Conservation (phyloP, 2,888 invertebrate genomes). For the Galerucella calmariensis region DNA sequence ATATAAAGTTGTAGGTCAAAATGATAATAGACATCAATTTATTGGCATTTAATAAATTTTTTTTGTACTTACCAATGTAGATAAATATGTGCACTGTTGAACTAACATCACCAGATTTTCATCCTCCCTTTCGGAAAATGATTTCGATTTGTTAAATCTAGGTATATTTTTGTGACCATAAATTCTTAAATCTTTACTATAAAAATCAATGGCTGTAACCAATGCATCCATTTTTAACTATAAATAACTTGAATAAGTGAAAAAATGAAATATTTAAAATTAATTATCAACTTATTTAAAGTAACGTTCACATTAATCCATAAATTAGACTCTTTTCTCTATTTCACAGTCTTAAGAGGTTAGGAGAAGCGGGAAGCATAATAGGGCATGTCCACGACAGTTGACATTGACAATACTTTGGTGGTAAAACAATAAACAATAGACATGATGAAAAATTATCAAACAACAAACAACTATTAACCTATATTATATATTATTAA, state of each 20-base stretch:
- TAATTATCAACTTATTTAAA: too few relatives aligned
- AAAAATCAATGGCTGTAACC: constrained; percentile 71
- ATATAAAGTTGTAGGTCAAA: neutral
- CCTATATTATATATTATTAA: too few relatives aligned
- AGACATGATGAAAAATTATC: too few relatives aligned
- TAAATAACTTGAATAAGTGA: constrained; percentile 36
- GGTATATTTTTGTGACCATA: constrained; percentile 78
- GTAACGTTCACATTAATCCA: too few relatives aligned
- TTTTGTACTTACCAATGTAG: constrained; percentile 71
- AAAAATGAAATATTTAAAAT: neutral
- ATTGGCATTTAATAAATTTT: neutral
- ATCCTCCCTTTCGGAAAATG: constrained; percentile 79
- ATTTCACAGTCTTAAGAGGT: too few relatives aligned
- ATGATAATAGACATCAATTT: neutral
- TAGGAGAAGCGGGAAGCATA: too few relatives aligned
- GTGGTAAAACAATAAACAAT: too few relatives aligned
- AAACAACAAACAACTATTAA: too few relatives aligned
- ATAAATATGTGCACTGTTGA: constrained; percentile 74
- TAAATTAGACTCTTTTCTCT: too few relatives aligned
- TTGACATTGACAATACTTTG: too few relatives aligned
- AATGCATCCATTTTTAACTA: constrained; percentile 68
- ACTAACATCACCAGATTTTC: constrained; percentile 74
- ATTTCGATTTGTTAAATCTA: constrained; percentile 72
- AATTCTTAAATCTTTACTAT: constrained; percentile 71
- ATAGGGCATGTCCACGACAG: too few relatives aligned